Evolutionary conservation across 2,888 invertebrate genomes (phyloP).

Genomic region (Dicroscelio sp.): DNA sequence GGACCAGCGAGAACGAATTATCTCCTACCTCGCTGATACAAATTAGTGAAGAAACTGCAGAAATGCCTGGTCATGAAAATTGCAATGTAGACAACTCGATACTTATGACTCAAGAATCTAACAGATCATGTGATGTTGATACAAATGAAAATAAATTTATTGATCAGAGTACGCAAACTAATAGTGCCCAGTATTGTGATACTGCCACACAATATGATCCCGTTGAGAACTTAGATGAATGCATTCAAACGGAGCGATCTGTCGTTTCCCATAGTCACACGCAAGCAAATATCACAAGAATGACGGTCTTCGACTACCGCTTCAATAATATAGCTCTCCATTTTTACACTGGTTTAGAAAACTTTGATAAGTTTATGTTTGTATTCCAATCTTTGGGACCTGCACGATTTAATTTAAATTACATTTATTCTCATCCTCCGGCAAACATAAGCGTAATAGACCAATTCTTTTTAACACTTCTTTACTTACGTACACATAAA

Average conservation of each 20-base stretch:
- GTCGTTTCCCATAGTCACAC: neutral
- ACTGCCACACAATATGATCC: too few relatives aligned
- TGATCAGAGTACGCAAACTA: too few relatives aligned
- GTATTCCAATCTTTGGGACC: constrained; percentile 8
- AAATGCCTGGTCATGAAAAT: too few relatives aligned
- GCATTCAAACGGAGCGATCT: neutral
- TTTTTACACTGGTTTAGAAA: constrained; percentile 17
- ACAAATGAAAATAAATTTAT: too few relatives aligned
- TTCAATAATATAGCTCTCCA: neutral
- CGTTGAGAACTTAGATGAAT: too few relatives aligned
- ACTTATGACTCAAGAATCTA: too few relatives aligned
- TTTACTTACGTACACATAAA: constrained; percentile 32
- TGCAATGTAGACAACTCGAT: too few relatives aligned
- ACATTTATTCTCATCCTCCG: neutral
- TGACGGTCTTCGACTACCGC: neutral
- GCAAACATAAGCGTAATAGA: constrained; percentile 2
- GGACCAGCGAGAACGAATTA: too few relatives aligned
- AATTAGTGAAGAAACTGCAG: too few relatives aligned
- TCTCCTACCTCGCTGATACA: too few relatives aligned
- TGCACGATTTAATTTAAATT: constrained; percentile 26
- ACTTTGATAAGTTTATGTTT: constrained; percentile 8
- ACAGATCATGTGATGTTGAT: too few relatives aligned
- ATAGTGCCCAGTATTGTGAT: too few relatives aligned
- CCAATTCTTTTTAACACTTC: constrained; percentile 20
- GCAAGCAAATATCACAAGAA: neutral